Conservation (phyloP, 2,113 vertebrate genomes). For the Corythornis madagascariensis region DNA sequence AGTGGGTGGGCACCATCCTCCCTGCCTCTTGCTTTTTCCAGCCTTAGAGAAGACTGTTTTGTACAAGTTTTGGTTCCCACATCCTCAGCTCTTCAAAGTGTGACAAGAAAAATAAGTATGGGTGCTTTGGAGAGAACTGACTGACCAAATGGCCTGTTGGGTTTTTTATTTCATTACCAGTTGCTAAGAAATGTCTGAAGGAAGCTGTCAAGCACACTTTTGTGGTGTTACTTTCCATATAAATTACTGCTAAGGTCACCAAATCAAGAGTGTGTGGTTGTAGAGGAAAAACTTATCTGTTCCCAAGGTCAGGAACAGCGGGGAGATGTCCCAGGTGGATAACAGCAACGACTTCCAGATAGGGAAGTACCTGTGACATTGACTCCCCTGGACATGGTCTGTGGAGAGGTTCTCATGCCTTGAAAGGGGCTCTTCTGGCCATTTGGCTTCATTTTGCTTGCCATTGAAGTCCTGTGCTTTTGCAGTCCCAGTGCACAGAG, state of each 20-base stretch:
- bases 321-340: background rate
- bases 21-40: background rate
- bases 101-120: background rate
- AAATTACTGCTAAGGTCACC: background rate
- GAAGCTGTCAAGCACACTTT: background rate
- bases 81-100: background rate
- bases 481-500: background rate
- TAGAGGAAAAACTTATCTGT: background rate
- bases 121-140: background rate
- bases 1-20: background rate
- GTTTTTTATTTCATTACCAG: background rate
- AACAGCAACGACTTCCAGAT: background rate
- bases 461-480: accelerated
- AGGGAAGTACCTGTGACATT: accelerated
- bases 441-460: accelerated
- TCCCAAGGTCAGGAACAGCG: background rate
- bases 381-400: background rate
- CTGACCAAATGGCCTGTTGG: background rate
- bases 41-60: background rate
- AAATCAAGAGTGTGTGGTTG: background rate
- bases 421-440: background rate
- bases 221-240: background rate
- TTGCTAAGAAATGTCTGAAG: background rate
- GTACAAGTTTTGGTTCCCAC: background rate
- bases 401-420: background rate